Conservation (phyloP, 2,797 vertebrate species). For the Salarias fasciatus region DNA sequence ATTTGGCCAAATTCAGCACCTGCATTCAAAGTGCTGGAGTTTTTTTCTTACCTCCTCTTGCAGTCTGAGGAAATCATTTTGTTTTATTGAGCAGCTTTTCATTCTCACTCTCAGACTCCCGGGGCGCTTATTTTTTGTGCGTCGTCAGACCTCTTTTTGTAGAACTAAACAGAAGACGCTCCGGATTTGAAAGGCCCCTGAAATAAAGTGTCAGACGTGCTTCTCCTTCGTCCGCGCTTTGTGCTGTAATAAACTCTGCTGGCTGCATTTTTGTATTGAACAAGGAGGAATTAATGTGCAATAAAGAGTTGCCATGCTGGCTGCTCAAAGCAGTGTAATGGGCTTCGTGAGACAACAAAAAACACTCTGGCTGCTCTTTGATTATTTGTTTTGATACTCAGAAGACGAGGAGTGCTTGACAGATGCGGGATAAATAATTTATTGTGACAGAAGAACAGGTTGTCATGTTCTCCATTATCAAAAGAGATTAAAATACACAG, state of each 20-base stretch:
- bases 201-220: constrained; percentile 1
- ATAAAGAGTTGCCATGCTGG: no score
- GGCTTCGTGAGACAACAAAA: constrained; percentile 39
- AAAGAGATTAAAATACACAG: constrained; percentile 24
- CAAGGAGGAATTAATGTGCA: constrained; percentile 27
- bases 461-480: constrained; percentile 27
- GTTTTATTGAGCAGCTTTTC: neutral
- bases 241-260: neutral
- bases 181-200: neutral
- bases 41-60: neutral
- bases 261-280: constrained; percentile 13
- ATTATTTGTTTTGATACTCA: constrained; percentile 51
- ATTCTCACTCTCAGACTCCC: neutral
- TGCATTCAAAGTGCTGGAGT: no score
- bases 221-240: constrained; percentile 2
- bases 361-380: constrained; percentile 38
- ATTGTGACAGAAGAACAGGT: constrained; percentile 22
- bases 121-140: neutral
- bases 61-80: neutral
- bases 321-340: constrained; percentile 28
- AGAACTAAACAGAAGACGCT: constrained; percentile 2
- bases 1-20: no score
- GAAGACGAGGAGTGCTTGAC: constrained; percentile 50
- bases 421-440: constrained; percentile 52
- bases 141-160: neutral